Conservation (phyloP, 2,113 vertebrate species). For the Sturnira hondurensis region DNA sequence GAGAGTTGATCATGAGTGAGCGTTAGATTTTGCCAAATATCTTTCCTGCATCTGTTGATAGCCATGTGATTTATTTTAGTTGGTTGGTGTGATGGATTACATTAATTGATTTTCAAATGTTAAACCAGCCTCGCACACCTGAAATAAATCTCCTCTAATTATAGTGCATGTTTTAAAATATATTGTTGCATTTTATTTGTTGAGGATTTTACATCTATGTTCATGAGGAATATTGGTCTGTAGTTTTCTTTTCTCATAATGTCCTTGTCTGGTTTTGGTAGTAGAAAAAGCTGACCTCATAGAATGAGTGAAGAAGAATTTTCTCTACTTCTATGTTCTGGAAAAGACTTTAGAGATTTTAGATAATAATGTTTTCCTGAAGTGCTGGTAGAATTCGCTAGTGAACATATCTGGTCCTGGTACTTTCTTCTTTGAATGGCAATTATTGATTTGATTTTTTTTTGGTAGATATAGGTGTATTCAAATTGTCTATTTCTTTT, state of each 20-base stretch:
- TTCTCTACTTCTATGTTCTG: not conserved
- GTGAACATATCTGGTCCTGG: not conserved
- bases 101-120: slow-evolving; percentile 8
- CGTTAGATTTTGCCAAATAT: not conserved
- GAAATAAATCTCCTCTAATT: not conserved
- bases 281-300: not conserved
- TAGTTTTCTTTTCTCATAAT: not conserved
- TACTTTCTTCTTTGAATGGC: not conserved
- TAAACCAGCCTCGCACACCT: not conserved
- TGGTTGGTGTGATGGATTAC: not conserved
- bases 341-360: not conserved
- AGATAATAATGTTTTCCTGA: not conserved
- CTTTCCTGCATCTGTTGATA: not conserved
- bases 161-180: not conserved
- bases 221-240: not conserved
- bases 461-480: not conserved
- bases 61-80: not conserved
- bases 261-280: not conserved
- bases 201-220: not conserved
- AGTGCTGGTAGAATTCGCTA: not conserved
- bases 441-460: not conserved
- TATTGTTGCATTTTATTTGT: not conserved
- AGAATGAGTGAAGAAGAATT: not conserved
- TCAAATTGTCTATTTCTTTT: not conserved
- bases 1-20: not conserved